These are phyloP conservation scores for Phrynocephalus forsythii DNA, from an alignment of 2,797 vertebrate species.

Conservation along the genomic window DNA sequence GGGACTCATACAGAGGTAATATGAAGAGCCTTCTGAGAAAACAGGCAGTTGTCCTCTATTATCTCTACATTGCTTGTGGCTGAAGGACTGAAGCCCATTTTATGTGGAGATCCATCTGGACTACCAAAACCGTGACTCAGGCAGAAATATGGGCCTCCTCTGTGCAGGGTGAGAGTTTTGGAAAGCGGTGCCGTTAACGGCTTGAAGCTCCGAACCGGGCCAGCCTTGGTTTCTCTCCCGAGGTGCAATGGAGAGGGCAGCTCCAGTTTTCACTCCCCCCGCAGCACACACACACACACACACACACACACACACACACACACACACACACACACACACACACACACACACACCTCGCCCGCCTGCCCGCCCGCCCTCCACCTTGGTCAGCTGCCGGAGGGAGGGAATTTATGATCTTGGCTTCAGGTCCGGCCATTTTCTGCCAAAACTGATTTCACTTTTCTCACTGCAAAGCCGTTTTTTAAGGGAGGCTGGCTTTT, in stretches of 20 bases:
- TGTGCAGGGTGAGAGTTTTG: background rate
- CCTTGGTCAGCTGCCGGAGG: constrained; percentile 36
- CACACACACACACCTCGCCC: background rate
- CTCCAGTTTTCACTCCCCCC: background rate
- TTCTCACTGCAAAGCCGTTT: constrained; percentile 48
- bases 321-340: too few relatives aligned
- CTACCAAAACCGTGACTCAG: background rate
- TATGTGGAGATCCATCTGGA: too few relatives aligned
- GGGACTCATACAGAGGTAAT: background rate
- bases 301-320: too few relatives aligned
- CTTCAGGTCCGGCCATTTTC: constrained; percentile 25
- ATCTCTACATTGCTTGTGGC: too few relatives aligned
- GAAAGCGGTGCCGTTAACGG: too few relatives aligned
- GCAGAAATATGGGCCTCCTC: background rate
- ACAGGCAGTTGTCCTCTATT: background rate
- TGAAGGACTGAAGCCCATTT: background rate
- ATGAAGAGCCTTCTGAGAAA: background rate
- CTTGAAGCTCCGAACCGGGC: fast-evolving
- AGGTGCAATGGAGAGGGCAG: constrained; percentile 16
- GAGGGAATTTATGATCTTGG: constrained; percentile 53
- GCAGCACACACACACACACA: too few relatives aligned
- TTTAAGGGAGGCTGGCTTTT: constrained; percentile 43
- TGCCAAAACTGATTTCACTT: constrained; percentile 66
- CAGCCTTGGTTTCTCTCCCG: background rate
- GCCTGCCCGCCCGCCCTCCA: background rate